phyloP scores from a whole-genome alignment of 2,113 vertebrate species.

The Sitta europaea region DNA sequence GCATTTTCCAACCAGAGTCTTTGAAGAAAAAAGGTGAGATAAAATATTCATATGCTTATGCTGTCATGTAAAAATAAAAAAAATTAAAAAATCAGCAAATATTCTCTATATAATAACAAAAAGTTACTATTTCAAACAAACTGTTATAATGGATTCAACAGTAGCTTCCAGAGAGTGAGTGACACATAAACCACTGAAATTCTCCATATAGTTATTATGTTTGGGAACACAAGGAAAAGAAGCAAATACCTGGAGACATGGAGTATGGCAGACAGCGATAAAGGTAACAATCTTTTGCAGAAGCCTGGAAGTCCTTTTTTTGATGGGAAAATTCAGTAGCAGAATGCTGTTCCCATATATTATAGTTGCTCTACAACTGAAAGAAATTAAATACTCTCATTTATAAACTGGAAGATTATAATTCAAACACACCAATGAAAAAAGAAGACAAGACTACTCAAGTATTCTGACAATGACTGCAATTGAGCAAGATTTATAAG shows the following conservation, averaged over 20 bases:
- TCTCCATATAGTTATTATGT: not conserved
- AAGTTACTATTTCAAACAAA: not conserved
- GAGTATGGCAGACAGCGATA: not conserved
- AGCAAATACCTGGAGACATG: not conserved
- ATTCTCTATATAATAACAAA: not conserved
- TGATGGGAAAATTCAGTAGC: not conserved
- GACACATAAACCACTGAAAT: not conserved
- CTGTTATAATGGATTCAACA: not conserved
- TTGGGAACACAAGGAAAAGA: not conserved
- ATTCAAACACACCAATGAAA: not conserved
- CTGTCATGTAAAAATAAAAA: accelerated
- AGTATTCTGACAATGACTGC: not conserved
- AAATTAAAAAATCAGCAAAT: not conserved
- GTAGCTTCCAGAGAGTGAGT: not conserved
- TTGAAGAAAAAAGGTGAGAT: conserved; percentile 2
- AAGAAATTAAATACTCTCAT: not conserved
- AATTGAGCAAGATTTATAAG: not conserved
- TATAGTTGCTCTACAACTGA: not conserved
- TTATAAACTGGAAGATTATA: not conserved
- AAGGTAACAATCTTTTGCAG: not conserved
- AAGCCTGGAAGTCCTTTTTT: not conserved
- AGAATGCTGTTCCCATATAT: not conserved
- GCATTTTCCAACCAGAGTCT: conserved; percentile 77
- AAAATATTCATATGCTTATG: not conserved
- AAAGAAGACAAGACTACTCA: not conserved